Percentiles rank a stretch among this genome's conserved stretches.
phyloP scores from a whole-genome alignment of 2,113 vertebrate genomes.

The Pitta sordida region DNA sequence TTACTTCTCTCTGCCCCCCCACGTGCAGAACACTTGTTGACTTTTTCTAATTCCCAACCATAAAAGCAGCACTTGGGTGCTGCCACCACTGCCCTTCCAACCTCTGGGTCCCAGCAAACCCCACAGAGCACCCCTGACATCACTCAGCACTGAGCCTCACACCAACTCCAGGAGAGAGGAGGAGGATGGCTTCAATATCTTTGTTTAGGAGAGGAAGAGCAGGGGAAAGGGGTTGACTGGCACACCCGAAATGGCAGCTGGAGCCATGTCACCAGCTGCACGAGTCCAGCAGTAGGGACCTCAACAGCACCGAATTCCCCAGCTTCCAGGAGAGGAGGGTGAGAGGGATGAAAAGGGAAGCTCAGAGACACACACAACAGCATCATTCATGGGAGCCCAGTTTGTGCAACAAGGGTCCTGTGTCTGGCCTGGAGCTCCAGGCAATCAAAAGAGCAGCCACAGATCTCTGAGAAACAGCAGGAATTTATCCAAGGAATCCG shows the following conservation, averaged over 20 bases:
- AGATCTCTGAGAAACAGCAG: slow-evolving; percentile 29
- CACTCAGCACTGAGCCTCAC: background rate
- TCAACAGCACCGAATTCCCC: background rate
- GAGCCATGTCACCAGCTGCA: background rate
- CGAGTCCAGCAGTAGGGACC: background rate
- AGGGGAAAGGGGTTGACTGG: background rate
- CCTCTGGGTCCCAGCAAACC: background rate
- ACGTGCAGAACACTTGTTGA: background rate
- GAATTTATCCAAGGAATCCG: slow-evolving; percentile 53
- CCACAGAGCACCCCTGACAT: background rate
- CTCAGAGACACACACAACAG: slow-evolving; percentile 43
- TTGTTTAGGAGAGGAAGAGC: background rate
- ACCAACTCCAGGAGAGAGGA: background rate
- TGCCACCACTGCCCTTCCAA: background rate
- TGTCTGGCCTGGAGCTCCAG: slow-evolving; percentile 33
- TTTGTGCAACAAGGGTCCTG: slow-evolving; percentile 56
- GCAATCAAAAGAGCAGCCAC: slow-evolving; percentile 43
- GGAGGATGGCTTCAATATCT: background rate
- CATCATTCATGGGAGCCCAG: slow-evolving; percentile 54
- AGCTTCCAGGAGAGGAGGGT: background rate
- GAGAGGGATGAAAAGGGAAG: background rate
- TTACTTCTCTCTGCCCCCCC: background rate
- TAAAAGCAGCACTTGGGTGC: background rate
- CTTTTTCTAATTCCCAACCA: background rate
- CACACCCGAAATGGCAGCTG: background rate